Evolutionary conservation across 2,113 vertebrate species (phyloP), one percentile per base, ranked within the genome.

Genomic region (Dascyllus trimaculatus): DNA sequence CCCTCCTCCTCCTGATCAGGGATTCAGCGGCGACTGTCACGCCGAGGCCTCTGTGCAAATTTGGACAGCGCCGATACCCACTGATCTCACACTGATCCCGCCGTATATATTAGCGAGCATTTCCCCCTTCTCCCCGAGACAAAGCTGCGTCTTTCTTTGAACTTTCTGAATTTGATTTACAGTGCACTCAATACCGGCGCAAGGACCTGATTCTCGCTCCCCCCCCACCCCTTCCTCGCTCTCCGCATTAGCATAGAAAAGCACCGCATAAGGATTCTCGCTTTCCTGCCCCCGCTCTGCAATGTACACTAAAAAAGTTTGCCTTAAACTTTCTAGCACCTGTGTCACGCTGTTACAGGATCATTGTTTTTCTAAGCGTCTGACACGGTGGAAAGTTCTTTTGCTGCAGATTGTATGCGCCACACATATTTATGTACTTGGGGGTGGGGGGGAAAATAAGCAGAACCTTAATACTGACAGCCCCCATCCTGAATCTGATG

Each of bases 391-490:
- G 14, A 75, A 66, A 76, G 63, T 38, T 62, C 7, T 65, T 71
- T 46, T 19, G 58, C 26, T 24, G 71, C 64, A 40, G 26, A 62
- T 21, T 71, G 74, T 57, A 52, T 63, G 66, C 75, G 17, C 56
- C 4, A 46, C 24, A 26, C 40, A 56, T 22, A 48, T 77, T 77
- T 80, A 58, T 52, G 78, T 25, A 61, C 66, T 63, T 8, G 29
- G 29, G 4, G 29, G 58, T 53, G 72, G 32, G 9, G 32, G 32
- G 58, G 49, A 66, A 84, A 85, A 85, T 70, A 87, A 85, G 82
- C 67, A 80, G 68, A 74, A 81, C 72, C 80, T 70, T 71, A 79
- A 81, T 77, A 68, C 66, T 83, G 85, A 78, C 84, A 88, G 75
- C 5, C 26, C 75, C 59, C 75, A 60, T 69, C 61, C 65, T 51